Evolutionary conservation across 2,797 vertebrate species (phyloP), one percentile per base, ranked within the genome.

Genomic region (Numenius phaeopus): DNA sequence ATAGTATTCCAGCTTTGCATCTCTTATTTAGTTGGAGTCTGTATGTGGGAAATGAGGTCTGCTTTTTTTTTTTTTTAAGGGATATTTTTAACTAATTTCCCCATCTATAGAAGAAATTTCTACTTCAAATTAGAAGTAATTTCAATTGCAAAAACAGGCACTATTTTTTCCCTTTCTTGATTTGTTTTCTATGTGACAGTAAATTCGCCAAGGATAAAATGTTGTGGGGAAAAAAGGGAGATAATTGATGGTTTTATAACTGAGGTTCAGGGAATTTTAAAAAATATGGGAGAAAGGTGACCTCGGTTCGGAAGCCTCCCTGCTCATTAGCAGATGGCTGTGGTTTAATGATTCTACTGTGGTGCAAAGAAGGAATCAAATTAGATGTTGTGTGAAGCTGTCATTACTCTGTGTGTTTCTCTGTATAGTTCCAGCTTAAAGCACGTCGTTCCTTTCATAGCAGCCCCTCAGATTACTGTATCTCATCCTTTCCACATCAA

Each of bases 401-500:
- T 85, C 82, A 54, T 80, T 92, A 55, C 70, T 84, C 47, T 62
- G 19, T 34, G 39, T 88, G n/a, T 58, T 81, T 96, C 73, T 90
- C 69, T 84, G 12, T 55, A 58, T 20, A 91, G 75, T 77, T 94
- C 69, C 91, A 93, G 46, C 59, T 93, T 87, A 82, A 87, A 94
- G 84, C 49, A 44, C 42, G n/a, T 83, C 3, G 1, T 77, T 89
- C 57, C 61, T 94, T 96, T 96, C 95, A 97, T 79, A 94, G 71
- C 83, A 94, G 78, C 89, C 73, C 82, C 57, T 58, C 89, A 80
- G 42, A 88, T 95, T 83, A 95, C 88, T 72, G 85, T 85, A 73
- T 90, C 94, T 91, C 61, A 90, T 88, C 80, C 78, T 91, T 97
- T 91, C 89, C 83, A 95, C 78, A 95, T 95, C 92, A 96, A 96